Base-by-base conservation (phyloP, 1,140 invertebrate genomes). In the Diabrotica undecimpunctata region DNA sequence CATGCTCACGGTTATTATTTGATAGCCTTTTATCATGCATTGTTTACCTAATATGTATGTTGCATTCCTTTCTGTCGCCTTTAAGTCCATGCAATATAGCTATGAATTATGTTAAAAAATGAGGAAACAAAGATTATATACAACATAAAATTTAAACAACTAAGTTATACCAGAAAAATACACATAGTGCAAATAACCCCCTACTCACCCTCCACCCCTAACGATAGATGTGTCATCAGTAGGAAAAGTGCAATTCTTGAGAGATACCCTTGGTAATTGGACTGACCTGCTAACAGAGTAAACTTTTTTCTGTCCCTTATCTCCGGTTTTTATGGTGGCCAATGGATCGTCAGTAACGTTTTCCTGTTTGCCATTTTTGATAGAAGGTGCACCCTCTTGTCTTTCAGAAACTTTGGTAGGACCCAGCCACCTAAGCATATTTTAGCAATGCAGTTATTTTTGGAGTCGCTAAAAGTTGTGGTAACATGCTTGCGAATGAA, bases 391-490 rank as follows among this genome's bases (percentile, higher is more conserved):
- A 35, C 58, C 57, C n/a, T 65, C 57, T 5, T 62, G 37, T 9
- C 52, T 37, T 25, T 65, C 14, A 12, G 53, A 37, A 39, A 64
- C 54, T 64, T 72, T 67, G 25, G 41, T 41, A 9, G 67, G 71
- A 39, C 65, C 65, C 55, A 71, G 64, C 70, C 71, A 71, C 66
- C 70, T 73, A 63, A 73, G 67, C 71, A 73, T 73, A 14, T 61
- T 55, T 55, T 12, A 55, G 54, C 13, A 25, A 25, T 36, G 54
- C n/a, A 14, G n/a, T 11, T n/a, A 10, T 55, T 55, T 14, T 13
- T 10, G 36, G 5, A 25, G 54, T 0, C n/a, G 25, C 10, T 13
- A 10, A 25, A 25, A 25, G 25, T 25, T 25, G 25, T 25, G 25
- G 25, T 25, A 25, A 25, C 25, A 25, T 25, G 25, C 25, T 25